Evolutionary conservation across 2,113 vertebrate genomes (phyloP), one percentile per base, ranked within the genome.

Genomic region (Sebastes schlegelii): DNA sequence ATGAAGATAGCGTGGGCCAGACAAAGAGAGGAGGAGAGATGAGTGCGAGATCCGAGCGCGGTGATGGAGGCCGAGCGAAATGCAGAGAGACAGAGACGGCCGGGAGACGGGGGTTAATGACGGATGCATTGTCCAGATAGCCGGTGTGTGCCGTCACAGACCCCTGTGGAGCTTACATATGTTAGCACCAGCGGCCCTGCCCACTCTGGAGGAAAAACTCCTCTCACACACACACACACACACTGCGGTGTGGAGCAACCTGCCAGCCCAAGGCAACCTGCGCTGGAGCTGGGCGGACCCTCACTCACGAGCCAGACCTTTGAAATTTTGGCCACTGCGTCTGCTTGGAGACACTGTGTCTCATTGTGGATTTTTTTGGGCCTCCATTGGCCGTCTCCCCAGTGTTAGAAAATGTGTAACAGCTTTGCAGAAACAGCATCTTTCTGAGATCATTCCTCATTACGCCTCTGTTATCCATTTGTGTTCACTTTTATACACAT

Each of bases 121-220:
- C 77, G 85, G 83, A 80, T 60, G 87, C 85, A 71, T 87, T 71
- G 89, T 92, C 91, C 91, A 69, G 88, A 89, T 70, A 81, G 79
- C 72, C 45, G 21, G 77, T 83, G 89, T 86, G 83, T 75, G 88
- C 67, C 57, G 79, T 83, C 89, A 80, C 77, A 82, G 74, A 80
- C 86, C 88, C 91, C 93, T 8, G 91, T 79, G 86, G 89, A 88
- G 88, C 84, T 78, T 88, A 89, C 93, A 88, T 92, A 91, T 93
- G 93, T 94, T 85, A 84, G 88, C 80, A 83, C 48, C 85, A 55
- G 83, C 26, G 9, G 85, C 77, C 86, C 82, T 77, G 83, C 86
- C 86, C 88, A 79, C 86, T 89, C 78, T 62, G 87, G 81, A 82
- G 70, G 60, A 79, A 84, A 85, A 86, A 88, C 77, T 89, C 77